phyloP scores from a whole-genome alignment of 2,888 invertebrate genomes.

The Caenorhabditis parvicauda region DNA sequence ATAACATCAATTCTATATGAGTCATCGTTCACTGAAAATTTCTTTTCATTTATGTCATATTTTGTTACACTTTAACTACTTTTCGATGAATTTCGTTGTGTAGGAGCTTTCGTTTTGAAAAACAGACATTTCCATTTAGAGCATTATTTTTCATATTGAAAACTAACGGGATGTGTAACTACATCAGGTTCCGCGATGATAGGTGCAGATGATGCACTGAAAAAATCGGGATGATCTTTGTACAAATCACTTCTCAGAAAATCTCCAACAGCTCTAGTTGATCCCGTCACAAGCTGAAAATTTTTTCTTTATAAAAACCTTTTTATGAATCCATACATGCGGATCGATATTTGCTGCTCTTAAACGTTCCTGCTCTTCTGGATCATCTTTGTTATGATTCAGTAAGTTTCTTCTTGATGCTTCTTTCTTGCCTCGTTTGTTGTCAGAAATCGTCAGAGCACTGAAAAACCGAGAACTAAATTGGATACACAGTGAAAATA shows the following conservation, averaged over 20 bases:
- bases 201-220: constrained; percentile 23
- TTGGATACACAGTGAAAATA: no score
- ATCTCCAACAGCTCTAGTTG: constrained; percentile 44
- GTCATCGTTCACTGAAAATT: no score
- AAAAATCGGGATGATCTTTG: constrained; percentile 24
- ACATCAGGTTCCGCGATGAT: constrained; percentile 28
- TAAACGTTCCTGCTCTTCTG: constrained; percentile 9
- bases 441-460: not conserved
- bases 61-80: no score
- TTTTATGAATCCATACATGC: constrained; percentile 1
- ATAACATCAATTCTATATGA: no score
- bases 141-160: no score
- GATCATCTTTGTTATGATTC: constrained; percentile 19
- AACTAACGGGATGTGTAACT: no score
- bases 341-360: constrained; percentile 7
- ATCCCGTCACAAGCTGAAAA: constrained; percentile 27
- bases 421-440: not conserved
- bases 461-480: no score
- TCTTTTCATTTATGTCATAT: no score
- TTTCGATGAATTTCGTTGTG: no score
- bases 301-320: not conserved
- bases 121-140: no score
- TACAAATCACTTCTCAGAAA: constrained; percentile 30
- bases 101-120: no score
- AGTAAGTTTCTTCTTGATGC: constrained; percentile 1